These are phyloP conservation scores for Carpatolechia fugitivella DNA, from an alignment of 2,888 invertebrate species.

Conservation along the genomic window DNA sequence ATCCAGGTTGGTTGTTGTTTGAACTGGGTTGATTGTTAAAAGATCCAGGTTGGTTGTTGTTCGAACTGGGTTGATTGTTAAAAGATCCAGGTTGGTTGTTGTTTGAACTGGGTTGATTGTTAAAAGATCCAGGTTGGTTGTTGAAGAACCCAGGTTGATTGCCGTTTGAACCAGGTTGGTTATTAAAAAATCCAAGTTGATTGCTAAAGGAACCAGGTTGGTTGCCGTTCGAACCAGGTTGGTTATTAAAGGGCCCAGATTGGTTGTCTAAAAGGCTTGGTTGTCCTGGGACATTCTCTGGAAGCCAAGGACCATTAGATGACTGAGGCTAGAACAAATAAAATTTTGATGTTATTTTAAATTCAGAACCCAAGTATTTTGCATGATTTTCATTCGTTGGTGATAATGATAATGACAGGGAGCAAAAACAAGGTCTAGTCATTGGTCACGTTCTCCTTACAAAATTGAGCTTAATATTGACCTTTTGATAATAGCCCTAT, in stretches of 20 bases:
- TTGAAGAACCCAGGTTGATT: neutral
- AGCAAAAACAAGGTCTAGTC: too few species aligned
- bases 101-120: neutral
- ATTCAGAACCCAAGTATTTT: too few species aligned
- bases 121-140: neutral
- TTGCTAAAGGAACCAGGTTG: neutral
- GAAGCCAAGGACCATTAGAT: slow-evolving; percentile 21
- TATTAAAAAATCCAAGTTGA: neutral
- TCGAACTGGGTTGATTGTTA: too few species aligned
- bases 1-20: neutral
- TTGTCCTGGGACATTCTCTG: slow-evolving; percentile 6
- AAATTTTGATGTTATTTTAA: neutral
- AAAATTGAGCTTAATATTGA: too few species aligned
- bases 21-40: neutral
- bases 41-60: neutral
- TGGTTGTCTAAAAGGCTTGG: neutral
- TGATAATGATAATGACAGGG: too few species aligned
- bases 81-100: neutral
- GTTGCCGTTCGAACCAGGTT: neutral
- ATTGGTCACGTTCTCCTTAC: too few species aligned
- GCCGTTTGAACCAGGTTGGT: neutral
- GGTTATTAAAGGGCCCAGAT: neutral
- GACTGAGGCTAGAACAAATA: neutral
- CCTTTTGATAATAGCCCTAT: too few species aligned
- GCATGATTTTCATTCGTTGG: too few species aligned